A percentile compares a stretch with the other conserved stretches of the same genome.
Conservation (phyloP, 2,113 vertebrate species). For the Saccopteryx bilineata region DNA sequence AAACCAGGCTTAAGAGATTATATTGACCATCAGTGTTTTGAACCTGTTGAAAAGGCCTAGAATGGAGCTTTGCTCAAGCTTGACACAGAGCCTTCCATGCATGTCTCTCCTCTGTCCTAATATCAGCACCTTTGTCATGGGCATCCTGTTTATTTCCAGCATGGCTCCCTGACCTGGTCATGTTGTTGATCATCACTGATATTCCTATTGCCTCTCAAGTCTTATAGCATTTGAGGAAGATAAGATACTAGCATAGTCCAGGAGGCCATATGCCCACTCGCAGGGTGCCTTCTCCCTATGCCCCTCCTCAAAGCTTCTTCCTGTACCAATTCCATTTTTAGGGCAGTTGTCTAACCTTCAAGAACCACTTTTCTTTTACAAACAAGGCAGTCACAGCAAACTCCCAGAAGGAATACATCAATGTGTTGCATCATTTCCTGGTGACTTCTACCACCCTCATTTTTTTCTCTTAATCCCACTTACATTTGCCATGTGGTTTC, state of each 20-base stretch:
- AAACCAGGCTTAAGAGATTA: background rate
- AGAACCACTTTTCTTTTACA: background rate
- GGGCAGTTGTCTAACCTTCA: background rate
- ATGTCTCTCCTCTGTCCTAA: background rate
- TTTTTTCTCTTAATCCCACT: constrained; percentile 21
- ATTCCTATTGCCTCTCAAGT: background rate
- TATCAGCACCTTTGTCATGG: accelerated
- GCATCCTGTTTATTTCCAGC: background rate
- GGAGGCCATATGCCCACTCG: background rate
- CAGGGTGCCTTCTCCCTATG: background rate
- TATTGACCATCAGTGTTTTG: background rate
- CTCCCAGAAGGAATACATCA: background rate
- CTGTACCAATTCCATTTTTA: background rate
- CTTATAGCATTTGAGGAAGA: background rate
- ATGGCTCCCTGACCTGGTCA: background rate
- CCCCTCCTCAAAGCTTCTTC: background rate
- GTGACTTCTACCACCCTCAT: background rate
- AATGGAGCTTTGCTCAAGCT: background rate
- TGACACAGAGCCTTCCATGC: background rate
- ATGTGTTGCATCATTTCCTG: background rate
- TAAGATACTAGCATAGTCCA: background rate
- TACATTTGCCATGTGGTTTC: constrained; percentile 47
- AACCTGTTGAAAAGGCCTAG: background rate
- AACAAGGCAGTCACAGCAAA: background rate
- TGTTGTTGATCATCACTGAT: background rate